phyloP scores from a whole-genome alignment of 2,888 invertebrate species.

The Mesorhabditis spiculigera region DNA sequence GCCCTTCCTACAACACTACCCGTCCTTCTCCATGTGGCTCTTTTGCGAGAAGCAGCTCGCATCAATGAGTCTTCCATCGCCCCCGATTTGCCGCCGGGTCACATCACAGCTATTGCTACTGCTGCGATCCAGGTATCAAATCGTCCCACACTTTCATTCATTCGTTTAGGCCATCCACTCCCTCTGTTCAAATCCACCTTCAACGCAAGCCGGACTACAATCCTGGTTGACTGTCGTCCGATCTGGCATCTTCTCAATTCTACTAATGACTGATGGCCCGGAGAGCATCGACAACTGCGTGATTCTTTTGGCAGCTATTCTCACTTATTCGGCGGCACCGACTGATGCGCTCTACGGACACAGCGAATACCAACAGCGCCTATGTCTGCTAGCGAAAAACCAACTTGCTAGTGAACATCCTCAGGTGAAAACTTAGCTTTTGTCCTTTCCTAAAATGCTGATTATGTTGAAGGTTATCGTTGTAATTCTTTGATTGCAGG shows the following conservation, averaged over 20 bases:
- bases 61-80: conserved; percentile 61
- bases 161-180: conserved; percentile 30
- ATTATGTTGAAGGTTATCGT: neutral
- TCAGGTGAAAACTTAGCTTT: conserved; percentile 13
- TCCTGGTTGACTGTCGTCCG: conserved; percentile 79
- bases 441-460: too few species aligned
- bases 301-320: conserved; percentile 81
- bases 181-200: conserved; percentile 26
- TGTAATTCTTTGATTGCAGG: conserved; percentile 61
- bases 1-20: conserved; percentile 72
- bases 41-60: conserved; percentile 78
- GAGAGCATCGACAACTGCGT: conserved; percentile 72
- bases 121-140: conserved; percentile 73
- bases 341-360: conserved; percentile 61
- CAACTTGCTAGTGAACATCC: conserved; percentile 31
- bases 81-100: conserved; percentile 65
- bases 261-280: conserved; percentile 72
- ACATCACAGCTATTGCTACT: conserved; percentile 53
- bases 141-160: neutral
- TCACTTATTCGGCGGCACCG: conserved; percentile 77
- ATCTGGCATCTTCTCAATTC: conserved; percentile 81
- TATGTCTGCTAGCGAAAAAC: conserved; percentile 22
- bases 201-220: conserved; percentile 24
- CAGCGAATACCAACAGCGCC: conserved; percentile 25
- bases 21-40: conserved; percentile 82